Base-by-base conservation (phyloP, 2,113 vertebrate species). In the Sander lucioperca region DNA sequence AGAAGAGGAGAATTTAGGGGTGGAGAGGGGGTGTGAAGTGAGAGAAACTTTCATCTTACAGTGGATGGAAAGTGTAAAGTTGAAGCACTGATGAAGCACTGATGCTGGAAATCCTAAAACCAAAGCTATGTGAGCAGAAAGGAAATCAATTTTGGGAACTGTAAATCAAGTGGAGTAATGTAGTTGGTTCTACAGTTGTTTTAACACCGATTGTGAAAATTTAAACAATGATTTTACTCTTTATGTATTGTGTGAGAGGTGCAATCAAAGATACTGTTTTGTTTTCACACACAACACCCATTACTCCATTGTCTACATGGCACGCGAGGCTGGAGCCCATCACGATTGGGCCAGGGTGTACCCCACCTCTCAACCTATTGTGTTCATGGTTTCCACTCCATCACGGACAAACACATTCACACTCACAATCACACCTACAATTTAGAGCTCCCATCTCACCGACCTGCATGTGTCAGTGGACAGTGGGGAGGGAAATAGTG, bases 391-490 rank as follows among this genome's bases (percentile, higher is more conserved):
- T 76, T 63, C 15, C 18, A n/a, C 54, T 62, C 58, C 13, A 3
- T 56, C 56, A 27, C 33, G 19, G 23, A 50, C 18, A 63, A 67
- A 68, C 67, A 58, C 76, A 53, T 63, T 33, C 33, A 33, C 33
- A 33, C 62, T 68, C 27, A 63, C 16, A 74, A 71, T 71, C 18
- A 62, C 61, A 68, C 5, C 56, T 77, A 23, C 58, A 68, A 75
- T 70, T 77, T 33, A 67, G 16, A 45, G 58, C 21, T 75, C 79
- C 69, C 69, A 61, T 69, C 69, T 56, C 62, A 73, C 33, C 62
- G 70, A 77, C 62, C 66, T 76, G 62, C 43, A 39, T 65, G 71
- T 86, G 71, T 86, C 73, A 74, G 56, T 23, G 36, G 56, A 15
- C 82, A 30, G 62, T 50, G 45, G 33, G 33, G 27, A 68, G 13